These are phyloP conservation scores for Trichogramma evanescens DNA, from an alignment of 2,888 invertebrate species.

Conservation along the genomic window DNA sequence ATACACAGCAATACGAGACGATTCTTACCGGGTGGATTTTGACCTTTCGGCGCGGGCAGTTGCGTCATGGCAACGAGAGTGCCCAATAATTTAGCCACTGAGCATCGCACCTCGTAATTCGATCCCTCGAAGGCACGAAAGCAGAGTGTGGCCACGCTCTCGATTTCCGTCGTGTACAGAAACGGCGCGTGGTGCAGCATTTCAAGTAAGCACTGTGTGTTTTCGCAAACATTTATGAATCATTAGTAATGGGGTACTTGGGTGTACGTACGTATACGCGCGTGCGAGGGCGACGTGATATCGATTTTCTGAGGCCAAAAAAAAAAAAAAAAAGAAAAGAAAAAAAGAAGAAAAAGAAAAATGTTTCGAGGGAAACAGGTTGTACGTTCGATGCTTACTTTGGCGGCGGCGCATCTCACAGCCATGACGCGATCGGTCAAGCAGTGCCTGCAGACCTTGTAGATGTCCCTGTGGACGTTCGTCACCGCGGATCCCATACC, in stretches of 20 bases:
- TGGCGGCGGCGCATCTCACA: constrained; percentile 87
- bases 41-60: constrained; percentile 54
- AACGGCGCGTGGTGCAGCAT: constrained; percentile 82
- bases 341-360: background rate
- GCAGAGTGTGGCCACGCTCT: constrained; percentile 85
- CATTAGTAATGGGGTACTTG: background rate
- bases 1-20: background rate
- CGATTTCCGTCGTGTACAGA: constrained; percentile 81
- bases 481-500: constrained; percentile 93
- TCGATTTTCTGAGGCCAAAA: background rate
- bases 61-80: constrained; percentile 81
- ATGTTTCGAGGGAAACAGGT: too few species aligned
- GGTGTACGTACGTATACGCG: background rate
- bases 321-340: background rate
- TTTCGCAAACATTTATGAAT: constrained; percentile 22
- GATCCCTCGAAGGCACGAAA: constrained; percentile 87
- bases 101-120: constrained; percentile 85
- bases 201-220: constrained; percentile 69
- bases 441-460: constrained; percentile 81
- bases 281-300: background rate
- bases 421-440: constrained; percentile 87
- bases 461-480: constrained; percentile 80
- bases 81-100: constrained; percentile 87
- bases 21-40: constrained; percentile 46
- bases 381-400: constrained; percentile 45